A percentile compares a stretch with the other conserved stretches of the same genome.
Evolutionary conservation across 1,140 invertebrate genomes (phyloP).

Genomic region (Ceratina japonica): DNA sequence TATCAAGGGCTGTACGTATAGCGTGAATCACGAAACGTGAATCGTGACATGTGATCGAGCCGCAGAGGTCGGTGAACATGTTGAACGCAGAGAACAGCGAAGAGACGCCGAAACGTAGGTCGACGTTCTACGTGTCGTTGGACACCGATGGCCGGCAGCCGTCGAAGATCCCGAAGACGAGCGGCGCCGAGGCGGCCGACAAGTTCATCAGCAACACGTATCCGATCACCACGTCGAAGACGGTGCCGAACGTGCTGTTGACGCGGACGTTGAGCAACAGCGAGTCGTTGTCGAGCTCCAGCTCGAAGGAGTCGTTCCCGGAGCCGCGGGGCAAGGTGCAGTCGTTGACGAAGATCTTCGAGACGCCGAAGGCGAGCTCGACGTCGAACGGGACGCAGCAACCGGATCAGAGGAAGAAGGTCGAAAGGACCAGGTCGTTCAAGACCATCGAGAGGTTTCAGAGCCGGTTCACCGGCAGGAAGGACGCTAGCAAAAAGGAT

Average conservation of each 20-base stretch:
- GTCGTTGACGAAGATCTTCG: constrained; percentile 76
- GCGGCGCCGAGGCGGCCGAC: constrained; percentile 42
- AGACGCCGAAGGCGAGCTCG: constrained; percentile 63
- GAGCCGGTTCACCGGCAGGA: constrained; percentile 71
- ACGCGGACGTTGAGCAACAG: constrained; percentile 71
- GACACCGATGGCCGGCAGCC: constrained; percentile 67
- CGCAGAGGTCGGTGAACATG: constrained; percentile 47
- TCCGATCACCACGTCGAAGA: constrained; percentile 54
- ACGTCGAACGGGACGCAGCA: constrained; percentile 39
- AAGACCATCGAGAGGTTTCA: constrained; percentile 78
- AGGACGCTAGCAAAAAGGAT: constrained; percentile 67
- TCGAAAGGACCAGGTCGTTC: constrained; percentile 76
- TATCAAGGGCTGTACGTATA: neutral
- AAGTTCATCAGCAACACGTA: constrained; percentile 73
- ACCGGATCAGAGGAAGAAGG: constrained; percentile 68
- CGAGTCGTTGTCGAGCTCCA: constrained; percentile 50
- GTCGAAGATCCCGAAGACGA: constrained; percentile 63
- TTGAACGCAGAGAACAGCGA: constrained; percentile 63
- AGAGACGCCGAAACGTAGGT: constrained; percentile 77
- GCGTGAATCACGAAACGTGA: neutral
- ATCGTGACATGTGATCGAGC: constrained; percentile 41
- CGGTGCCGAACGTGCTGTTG: constrained; percentile 56
- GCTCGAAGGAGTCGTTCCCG: constrained; percentile 42
- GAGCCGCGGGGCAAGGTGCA: constrained; percentile 75
- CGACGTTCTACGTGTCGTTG: constrained; percentile 80